Percentiles rank a stretch among this genome's conserved stretches.
phyloP scores from a whole-genome alignment of 64 coral and sea anemone species.

The Trachythela sp. region DNA sequence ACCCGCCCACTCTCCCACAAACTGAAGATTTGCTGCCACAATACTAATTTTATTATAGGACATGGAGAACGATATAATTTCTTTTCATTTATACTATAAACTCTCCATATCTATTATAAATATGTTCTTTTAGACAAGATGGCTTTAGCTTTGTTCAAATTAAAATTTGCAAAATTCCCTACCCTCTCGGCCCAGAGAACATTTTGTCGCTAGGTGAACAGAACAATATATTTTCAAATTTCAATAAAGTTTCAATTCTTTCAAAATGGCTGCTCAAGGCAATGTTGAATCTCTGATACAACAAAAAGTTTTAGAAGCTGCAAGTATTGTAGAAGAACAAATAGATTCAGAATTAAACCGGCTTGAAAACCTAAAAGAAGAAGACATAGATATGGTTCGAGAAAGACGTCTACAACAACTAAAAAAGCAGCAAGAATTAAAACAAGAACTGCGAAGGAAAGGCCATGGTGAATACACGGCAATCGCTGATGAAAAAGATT shows the following conservation, averaged over 20 bases:
- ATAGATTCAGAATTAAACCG: conserved; percentile 80
- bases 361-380: conserved; percentile 75
- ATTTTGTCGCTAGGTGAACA: not conserved
- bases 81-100: too few species aligned
- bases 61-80: too few species aligned
- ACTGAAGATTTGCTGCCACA: too few species aligned
- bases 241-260: not conserved
- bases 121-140: too few species aligned
- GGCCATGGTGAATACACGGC: conserved; percentile 85
- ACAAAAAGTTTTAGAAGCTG: conserved; percentile 78
- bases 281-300: conserved; percentile 68
- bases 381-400: conserved; percentile 89
- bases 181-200: not conserved
- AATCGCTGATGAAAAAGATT: conserved; percentile 80
- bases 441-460: conserved; percentile 86
- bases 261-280: not conserved
- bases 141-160: too few species aligned
- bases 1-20: too few species aligned
- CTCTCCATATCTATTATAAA: too few species aligned
- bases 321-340: conserved; percentile 83
- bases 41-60: too few species aligned
- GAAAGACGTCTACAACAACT: conserved; percentile 80
- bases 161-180: not conserved
- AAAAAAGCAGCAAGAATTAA: conserved; percentile 76
- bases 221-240: too few species aligned